A percentile compares a stretch with the other conserved stretches of the same genome.
phyloP scores from a whole-genome alignment of 2,113 vertebrate species.

The Galbula dea region DNA sequence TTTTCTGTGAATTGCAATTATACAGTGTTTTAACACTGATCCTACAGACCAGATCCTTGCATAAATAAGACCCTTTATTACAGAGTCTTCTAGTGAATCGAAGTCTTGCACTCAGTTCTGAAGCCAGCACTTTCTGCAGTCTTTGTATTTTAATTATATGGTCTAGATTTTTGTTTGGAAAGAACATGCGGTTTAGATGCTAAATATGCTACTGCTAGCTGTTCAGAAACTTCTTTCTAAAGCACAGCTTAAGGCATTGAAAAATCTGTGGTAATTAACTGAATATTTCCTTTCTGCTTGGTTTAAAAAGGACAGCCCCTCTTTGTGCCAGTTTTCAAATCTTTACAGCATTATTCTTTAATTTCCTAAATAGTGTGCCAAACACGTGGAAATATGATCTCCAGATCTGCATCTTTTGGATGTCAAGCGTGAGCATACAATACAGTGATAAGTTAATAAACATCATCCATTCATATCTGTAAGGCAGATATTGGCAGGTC shows the following conservation, averaged over 20 bases:
- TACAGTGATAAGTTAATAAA: constrained; percentile 30
- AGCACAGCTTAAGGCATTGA: background rate
- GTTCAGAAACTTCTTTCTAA: background rate
- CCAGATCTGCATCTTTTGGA: constrained; percentile 3
- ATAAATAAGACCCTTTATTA: background rate
- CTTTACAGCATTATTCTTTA: background rate
- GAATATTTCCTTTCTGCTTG: constrained; percentile 5
- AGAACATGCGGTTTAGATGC: background rate
- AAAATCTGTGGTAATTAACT: background rate
- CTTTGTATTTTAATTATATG: background rate
- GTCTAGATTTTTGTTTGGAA: background rate
- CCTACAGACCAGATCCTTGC: background rate
- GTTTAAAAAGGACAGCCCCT: background rate
- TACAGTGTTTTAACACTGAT: background rate
- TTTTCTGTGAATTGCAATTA: background rate
- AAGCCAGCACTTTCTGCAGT: background rate
- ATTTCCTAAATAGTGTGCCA: background rate
- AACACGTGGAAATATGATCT: constrained; percentile 21
- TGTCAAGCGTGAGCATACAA: background rate
- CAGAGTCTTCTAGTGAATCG: background rate
- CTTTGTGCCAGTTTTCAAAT: constrained; percentile 9
- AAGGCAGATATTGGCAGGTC: background rate
- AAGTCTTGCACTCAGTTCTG: background rate
- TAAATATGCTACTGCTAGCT: background rate
- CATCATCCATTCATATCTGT: background rate